Conservation (phyloP, 1,140 invertebrate species). For the Drosophila sechellia region DNA sequence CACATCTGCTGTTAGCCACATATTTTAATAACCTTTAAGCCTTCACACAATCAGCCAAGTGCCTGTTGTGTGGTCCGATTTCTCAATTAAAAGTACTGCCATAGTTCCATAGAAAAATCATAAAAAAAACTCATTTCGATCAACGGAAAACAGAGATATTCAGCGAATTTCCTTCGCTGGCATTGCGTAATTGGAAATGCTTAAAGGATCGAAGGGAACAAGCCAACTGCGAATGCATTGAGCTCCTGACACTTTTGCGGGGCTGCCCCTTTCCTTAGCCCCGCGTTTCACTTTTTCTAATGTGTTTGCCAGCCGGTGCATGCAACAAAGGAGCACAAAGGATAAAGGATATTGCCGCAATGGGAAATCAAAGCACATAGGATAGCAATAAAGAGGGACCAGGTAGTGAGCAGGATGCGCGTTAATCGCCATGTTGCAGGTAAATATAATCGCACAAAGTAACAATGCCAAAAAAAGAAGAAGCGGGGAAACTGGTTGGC, state of each 20-base stretch:
- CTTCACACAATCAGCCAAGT: constrained; percentile 4
- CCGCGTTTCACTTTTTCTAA: constrained; percentile 56
- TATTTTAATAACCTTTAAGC: not conserved
- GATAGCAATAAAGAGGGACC: constrained; percentile 46
- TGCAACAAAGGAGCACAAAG: constrained; percentile 61
- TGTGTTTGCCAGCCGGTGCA: constrained; percentile 66
- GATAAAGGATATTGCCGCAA: constrained; percentile 66
- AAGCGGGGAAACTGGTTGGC: not conserved
- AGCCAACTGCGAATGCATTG: constrained; percentile 24
- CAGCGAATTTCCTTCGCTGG: constrained; percentile 25
- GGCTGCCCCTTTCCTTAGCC: constrained; percentile 6
- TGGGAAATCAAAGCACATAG: constrained; percentile 52
- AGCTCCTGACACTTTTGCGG: constrained; percentile 25
- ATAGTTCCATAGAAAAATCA: constrained; percentile 47
- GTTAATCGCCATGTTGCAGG: constrained; percentile 67
- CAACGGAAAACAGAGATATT: constrained; percentile 29
- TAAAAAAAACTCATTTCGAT: constrained; percentile 45
- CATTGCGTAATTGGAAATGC: constrained; percentile 56
- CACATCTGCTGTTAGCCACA: not conserved
- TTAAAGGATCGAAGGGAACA: constrained; percentile 20
- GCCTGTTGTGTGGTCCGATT: constrained; percentile 33
- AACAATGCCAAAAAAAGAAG: constrained; percentile 52
- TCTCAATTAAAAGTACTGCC: constrained; percentile 49
- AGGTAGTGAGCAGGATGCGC: constrained; percentile 49
- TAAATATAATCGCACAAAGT: constrained; percentile 67